Evolutionary conservation across 2,888 invertebrate species (phyloP).

Genomic region (Drosophila emarginata): DNA sequence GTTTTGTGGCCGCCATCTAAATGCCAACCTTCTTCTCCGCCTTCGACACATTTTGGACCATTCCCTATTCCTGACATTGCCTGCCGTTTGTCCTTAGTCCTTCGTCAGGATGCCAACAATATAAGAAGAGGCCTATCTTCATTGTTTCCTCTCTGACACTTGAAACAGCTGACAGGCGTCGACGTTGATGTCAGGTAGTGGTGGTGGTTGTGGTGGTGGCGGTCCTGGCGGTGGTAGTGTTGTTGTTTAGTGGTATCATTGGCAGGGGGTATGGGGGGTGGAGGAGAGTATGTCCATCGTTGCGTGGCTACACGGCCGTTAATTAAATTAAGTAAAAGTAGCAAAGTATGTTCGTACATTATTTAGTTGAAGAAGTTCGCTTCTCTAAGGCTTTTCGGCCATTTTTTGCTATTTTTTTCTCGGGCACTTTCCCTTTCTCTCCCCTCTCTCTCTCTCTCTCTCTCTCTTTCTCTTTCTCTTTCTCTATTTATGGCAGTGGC

Average conservation of each 20-base stretch:
- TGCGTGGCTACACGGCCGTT: conserved; percentile 64
- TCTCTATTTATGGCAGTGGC: not conserved
- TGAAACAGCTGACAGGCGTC: conserved; percentile 68
- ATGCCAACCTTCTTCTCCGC: conserved; percentile 11
- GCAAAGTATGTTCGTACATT: conserved; percentile 70
- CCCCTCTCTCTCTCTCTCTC: not conserved
- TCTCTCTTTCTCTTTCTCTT: not conserved
- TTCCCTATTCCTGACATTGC: conserved; percentile 4
- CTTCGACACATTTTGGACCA: not conserved
- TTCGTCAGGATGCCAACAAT: conserved; percentile 71
- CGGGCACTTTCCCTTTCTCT: not conserved
- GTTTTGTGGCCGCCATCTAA: conserved; percentile 45
- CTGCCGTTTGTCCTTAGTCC: conserved; percentile 32
- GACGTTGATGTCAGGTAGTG: conserved; percentile 39
- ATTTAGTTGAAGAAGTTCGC: conserved; percentile 36
- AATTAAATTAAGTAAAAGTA: conserved; percentile 77
- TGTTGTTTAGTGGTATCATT: too few relatives aligned
- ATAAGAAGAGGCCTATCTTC: conserved; percentile 63
- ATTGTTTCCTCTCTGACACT: conserved; percentile 72
- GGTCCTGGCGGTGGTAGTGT: conserved; percentile 8
- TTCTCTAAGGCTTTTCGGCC: not conserved
- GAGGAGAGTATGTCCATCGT: conserved; percentile 15
- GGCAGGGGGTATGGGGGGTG: not conserved
- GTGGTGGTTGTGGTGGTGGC: conserved; percentile 12
- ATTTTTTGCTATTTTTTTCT: not conserved